phyloP scores from a whole-genome alignment of 2,888 invertebrate species.

The Cryptocheilus praepositus region DNA sequence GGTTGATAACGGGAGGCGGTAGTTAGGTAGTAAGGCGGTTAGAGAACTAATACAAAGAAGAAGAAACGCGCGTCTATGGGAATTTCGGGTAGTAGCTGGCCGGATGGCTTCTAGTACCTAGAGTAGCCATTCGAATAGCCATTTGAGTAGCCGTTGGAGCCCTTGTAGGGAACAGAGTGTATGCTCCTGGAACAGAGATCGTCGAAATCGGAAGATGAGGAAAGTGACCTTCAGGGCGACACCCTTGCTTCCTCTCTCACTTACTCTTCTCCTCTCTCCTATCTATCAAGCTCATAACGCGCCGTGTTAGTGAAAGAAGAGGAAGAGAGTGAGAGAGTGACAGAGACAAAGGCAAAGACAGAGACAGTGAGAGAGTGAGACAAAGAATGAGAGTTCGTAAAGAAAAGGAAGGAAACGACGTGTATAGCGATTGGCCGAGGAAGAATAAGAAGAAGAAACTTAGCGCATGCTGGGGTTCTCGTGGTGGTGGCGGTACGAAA shows the following conservation, averaged over 20 bases:
- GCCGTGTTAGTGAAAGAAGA: slow-evolving; percentile 37
- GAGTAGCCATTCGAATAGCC: slow-evolving; percentile 75
- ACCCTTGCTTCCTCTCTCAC: slow-evolving; percentile 11
- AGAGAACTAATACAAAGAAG: slow-evolving; percentile 32
- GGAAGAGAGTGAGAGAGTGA: slow-evolving; percentile 26
- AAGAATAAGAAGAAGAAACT: slow-evolving; percentile 19
- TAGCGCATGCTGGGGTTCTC: slow-evolving; percentile 41
- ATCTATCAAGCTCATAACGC: slow-evolving; percentile 32
- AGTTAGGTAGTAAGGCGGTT: slow-evolving; percentile 2
- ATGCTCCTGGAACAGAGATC: slow-evolving; percentile 75
- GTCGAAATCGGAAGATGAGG: slow-evolving; percentile 71
- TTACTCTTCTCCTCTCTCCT: slow-evolving; percentile 38
- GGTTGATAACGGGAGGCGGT: too few species aligned
- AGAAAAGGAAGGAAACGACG: slow-evolving; percentile 10
- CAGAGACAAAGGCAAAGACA: slow-evolving; percentile 22
- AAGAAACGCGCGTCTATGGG: slow-evolving; percentile 50
- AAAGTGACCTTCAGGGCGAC: slow-evolving; percentile 44
- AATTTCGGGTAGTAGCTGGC: slow-evolving; percentile 59
- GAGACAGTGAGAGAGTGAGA: background rate
- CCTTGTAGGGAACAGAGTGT: slow-evolving; percentile 75
- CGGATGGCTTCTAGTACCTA: slow-evolving; percentile 73
- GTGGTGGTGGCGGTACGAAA: slow-evolving; percentile 40
- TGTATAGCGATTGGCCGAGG: slow-evolving; percentile 17
- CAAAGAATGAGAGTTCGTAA: background rate
- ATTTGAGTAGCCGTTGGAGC: slow-evolving; percentile 75